These are phyloP conservation scores for Synanceia verrucosa DNA, from an alignment of 2,797 vertebrate genomes.

Conservation along the genomic window DNA sequence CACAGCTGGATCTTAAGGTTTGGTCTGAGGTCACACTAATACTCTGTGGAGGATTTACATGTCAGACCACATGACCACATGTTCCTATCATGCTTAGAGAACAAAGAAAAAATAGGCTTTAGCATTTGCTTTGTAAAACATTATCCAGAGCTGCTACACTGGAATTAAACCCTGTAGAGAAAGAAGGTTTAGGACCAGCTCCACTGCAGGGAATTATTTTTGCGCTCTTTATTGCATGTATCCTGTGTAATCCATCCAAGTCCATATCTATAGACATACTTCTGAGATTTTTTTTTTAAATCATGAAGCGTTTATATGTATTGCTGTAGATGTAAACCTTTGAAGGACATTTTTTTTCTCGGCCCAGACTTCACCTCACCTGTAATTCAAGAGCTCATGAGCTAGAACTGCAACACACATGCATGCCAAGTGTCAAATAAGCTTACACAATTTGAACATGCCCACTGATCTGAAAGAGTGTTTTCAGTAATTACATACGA, in stretches of 20 bases:
- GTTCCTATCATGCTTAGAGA: background rate
- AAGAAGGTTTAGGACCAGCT: background rate
- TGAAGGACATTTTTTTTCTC: background rate
- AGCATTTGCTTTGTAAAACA: background rate
- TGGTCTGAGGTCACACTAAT: conserved; percentile 2
- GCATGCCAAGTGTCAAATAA: background rate
- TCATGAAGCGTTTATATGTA: background rate
- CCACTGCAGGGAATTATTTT: background rate
- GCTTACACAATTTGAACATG: background rate
- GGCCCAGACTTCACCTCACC: background rate
- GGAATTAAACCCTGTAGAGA: background rate
- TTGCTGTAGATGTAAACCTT: background rate
- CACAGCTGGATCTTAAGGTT: background rate
- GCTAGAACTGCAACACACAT: background rate
- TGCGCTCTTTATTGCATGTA: conserved; percentile 12
- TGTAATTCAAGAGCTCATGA: background rate
- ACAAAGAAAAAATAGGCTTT: background rate
- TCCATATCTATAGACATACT: background rate
- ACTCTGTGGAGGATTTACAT: conserved; percentile 11
- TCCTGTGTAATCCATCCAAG: background rate
- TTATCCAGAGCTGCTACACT: background rate
- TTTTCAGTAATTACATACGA: background rate
- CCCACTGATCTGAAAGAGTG: background rate
- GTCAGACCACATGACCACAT: background rate
- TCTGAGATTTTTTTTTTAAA: no score